phyloP scores from a whole-genome alignment of 2,888 invertebrate genomes.

The Volucella bombylans region DNA sequence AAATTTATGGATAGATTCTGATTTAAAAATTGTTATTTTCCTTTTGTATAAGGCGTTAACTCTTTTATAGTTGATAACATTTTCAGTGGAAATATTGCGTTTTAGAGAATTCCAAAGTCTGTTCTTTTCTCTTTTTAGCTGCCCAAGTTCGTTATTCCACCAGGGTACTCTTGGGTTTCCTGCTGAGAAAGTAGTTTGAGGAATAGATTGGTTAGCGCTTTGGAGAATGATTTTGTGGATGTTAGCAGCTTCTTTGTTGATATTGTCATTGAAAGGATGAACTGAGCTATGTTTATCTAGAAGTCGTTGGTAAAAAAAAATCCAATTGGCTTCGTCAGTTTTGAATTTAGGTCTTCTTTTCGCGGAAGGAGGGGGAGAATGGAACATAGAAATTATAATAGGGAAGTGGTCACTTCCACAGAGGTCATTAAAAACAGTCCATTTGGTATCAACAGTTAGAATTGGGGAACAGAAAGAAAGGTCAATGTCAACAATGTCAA shows the following conservation, averaged over 20 bases:
- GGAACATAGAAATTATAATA: neutral
- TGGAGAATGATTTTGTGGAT: too few species aligned
- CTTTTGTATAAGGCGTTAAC: too few species aligned
- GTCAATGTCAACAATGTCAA: conserved; percentile 16
- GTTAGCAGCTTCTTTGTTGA: conserved; percentile 30
- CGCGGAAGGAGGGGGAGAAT: neutral
- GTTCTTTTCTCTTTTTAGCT: too few species aligned
- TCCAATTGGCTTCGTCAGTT: conserved; percentile 21
- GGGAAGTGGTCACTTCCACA: conserved; percentile 19
- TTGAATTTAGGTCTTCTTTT: conserved; percentile 29
- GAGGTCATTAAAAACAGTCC: too few species aligned
- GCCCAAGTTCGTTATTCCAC: too few species aligned
- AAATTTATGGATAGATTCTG: conserved; percentile 11
- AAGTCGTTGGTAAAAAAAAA: conserved; percentile 14
- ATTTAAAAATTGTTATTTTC: conserved; percentile 40
- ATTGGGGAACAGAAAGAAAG: conserved; percentile 12
- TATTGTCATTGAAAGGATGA: neutral
- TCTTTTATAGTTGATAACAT: too few species aligned
- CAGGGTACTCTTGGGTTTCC: too few species aligned
- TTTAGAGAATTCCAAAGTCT: too few species aligned
- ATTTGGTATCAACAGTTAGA: too few species aligned
- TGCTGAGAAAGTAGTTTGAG: too few species aligned
- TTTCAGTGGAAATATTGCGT: too few species aligned
- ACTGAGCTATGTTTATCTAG: conserved; percentile 14
- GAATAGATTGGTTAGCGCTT: too few species aligned